These are phyloP conservation scores for Diuraphis noxia DNA, from an alignment of 1,140 invertebrate genomes.

Conservation along the genomic window DNA sequence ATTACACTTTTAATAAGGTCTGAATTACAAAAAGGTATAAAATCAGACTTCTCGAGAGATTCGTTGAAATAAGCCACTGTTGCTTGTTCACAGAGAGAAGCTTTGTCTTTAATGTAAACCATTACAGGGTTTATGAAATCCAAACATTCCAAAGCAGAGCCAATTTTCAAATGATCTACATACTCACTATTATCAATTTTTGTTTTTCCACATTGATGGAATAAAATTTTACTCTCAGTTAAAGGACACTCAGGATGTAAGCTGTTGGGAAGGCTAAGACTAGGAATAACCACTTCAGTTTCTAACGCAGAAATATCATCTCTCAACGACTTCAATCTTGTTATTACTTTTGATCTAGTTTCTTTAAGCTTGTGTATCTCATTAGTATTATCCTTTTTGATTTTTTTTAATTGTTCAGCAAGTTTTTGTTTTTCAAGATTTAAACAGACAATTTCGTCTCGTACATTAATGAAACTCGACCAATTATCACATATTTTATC, in stretches of 20 bases:
- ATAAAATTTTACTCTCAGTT: slow-evolving; percentile 59
- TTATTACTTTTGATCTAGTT: slow-evolving; percentile 64
- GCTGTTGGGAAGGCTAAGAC: slow-evolving; percentile 69
- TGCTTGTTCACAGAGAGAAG: slow-evolving; percentile 69
- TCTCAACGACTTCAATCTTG: slow-evolving; percentile 67
- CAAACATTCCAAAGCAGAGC: slow-evolving; percentile 63
- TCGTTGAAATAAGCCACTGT: slow-evolving; percentile 64
- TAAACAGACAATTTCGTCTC: slow-evolving; percentile 60
- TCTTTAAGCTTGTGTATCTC: slow-evolving; percentile 60
- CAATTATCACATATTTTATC: slow-evolving; percentile 62
- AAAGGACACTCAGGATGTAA: slow-evolving; percentile 68
- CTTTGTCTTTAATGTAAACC: slow-evolving; percentile 68
- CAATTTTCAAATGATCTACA: slow-evolving; percentile 66
- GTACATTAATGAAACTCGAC: slow-evolving; percentile 62
- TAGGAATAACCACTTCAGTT: slow-evolving; percentile 64
- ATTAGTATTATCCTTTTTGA: slow-evolving; percentile 58
- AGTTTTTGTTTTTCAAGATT: slow-evolving; percentile 61
- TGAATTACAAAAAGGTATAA: slow-evolving; percentile 66
- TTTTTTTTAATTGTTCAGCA: slow-evolving; percentile 55
- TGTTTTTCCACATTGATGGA: slow-evolving; percentile 60
- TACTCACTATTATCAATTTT: slow-evolving; percentile 56
- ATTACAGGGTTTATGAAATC: slow-evolving; percentile 65
- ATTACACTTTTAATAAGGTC: slow-evolving; percentile 71
- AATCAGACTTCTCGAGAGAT: slow-evolving; percentile 62
- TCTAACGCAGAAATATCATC: slow-evolving; percentile 66